Evolutionary conservation across 2,113 vertebrate genomes (phyloP).

Genomic region (Gobiocypris rarus): DNA sequence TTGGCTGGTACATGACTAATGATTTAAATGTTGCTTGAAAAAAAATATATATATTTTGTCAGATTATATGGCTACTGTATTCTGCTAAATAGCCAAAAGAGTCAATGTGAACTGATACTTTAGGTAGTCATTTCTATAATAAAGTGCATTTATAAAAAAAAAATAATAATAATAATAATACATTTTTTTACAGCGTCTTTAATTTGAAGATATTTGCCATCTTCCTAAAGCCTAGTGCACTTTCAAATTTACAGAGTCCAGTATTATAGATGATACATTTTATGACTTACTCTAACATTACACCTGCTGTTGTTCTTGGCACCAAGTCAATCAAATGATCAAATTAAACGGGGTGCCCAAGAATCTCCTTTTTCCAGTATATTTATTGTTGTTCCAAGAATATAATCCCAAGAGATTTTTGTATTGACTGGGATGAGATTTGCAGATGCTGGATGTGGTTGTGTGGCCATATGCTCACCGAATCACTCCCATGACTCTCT

Average conservation of each 20-base stretch:
- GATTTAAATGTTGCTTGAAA: background rate
- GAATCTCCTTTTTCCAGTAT: background rate
- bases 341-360: slow-evolving; percentile 37
- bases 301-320: slow-evolving; percentile 40
- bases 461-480: slow-evolving; percentile 49
- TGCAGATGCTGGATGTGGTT: slow-evolving; percentile 28
- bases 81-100: too few species aligned
- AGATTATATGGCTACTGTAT: background rate
- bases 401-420: slow-evolving; percentile 1
- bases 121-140: slow-evolving; percentile 67
- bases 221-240: slow-evolving; percentile 39
- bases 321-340: slow-evolving; percentile 11
- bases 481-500: slow-evolving; percentile 52
- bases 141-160: slow-evolving; percentile 66
- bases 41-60: background rate
- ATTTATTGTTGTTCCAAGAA: slow-evolving; percentile 48
- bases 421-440: slow-evolving; percentile 1
- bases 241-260: slow-evolving; percentile 53
- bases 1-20: background rate
- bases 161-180: too few species aligned
- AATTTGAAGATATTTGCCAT: slow-evolving; percentile 50
- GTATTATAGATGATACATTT: slow-evolving; percentile 58
- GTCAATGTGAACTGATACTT: background rate
- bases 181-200: slow-evolving; percentile 60
- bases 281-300: slow-evolving; percentile 43